Evolutionary conservation across 2,113 vertebrate genomes (phyloP).

Genomic region (Lophotis ruficrista): DNA sequence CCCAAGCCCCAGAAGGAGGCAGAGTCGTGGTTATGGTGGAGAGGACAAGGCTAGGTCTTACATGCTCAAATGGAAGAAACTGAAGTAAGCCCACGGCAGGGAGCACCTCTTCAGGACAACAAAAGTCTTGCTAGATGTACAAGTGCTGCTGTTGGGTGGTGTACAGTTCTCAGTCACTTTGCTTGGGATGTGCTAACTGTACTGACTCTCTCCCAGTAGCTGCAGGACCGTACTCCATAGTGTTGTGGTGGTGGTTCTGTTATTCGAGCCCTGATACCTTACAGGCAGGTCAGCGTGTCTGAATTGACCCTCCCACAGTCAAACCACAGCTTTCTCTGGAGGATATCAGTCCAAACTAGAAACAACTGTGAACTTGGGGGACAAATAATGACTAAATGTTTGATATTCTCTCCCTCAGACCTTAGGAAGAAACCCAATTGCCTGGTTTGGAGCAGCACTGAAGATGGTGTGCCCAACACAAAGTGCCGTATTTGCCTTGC

Average conservation of each 20-base stretch:
- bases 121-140: background rate
- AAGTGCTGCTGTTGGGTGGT: background rate
- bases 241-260: background rate
- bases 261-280: background rate
- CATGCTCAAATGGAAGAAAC: background rate
- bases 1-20: background rate
- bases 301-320: background rate
- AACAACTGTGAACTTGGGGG: background rate
- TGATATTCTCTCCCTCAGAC: background rate
- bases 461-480: background rate
- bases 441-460: background rate
- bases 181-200: background rate
- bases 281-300: background rate
- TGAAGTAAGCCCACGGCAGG: rapidly evolving
- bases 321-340: background rate
- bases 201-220: background rate
- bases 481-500: background rate
- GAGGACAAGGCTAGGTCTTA: background rate
- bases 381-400: background rate
- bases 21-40: background rate
- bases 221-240: rapidly evolving
- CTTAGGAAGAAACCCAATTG: background rate
- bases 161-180: background rate
- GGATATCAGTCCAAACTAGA: background rate
- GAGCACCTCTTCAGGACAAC: background rate